These are phyloP conservation scores for Cyprinella venusta DNA, from an alignment of 2,797 vertebrate genomes.

Conservation along the genomic window DNA sequence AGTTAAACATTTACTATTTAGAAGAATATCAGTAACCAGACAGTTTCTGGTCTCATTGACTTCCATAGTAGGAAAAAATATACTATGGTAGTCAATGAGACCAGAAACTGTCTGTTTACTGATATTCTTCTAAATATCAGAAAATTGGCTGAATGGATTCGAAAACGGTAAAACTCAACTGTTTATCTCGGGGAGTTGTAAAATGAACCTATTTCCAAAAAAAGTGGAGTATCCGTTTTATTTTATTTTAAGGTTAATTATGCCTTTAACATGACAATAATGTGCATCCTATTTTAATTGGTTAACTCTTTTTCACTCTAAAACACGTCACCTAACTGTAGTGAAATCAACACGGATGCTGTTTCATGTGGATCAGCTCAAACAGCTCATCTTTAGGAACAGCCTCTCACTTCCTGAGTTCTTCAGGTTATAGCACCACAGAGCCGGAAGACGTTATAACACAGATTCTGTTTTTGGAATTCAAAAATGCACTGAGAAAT, in stretches of 20 bases:
- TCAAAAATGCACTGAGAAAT: not conserved
- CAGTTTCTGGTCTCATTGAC: too few species aligned
- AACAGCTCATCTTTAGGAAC: not conserved
- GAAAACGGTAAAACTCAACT: too few species aligned
- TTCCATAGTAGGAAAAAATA: too few species aligned
- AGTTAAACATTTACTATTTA: too few species aligned
- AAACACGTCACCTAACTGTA: not conserved
- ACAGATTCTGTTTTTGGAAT: conserved; percentile 22
- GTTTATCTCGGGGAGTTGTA: too few species aligned
- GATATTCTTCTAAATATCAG: too few species aligned
- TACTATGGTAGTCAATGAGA: too few species aligned
- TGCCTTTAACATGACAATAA: not conserved
- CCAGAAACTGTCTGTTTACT: too few species aligned
- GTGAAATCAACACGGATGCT: not conserved
- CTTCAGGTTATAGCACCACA: conserved; percentile 3
- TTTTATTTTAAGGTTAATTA: not conserved
- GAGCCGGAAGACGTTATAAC: not conserved
- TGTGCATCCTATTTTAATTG: not conserved
- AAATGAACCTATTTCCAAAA: too few species aligned
- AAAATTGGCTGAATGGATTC: too few species aligned
- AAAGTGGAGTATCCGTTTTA: too few species aligned
- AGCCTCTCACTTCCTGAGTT: conserved; percentile 23
- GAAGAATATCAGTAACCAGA: too few species aligned
- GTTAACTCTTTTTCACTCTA: not conserved
- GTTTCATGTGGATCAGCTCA: not conserved